Conservation (phyloP, 2,888 invertebrate genomes). For the Mimumesa dahlbomi region DNA sequence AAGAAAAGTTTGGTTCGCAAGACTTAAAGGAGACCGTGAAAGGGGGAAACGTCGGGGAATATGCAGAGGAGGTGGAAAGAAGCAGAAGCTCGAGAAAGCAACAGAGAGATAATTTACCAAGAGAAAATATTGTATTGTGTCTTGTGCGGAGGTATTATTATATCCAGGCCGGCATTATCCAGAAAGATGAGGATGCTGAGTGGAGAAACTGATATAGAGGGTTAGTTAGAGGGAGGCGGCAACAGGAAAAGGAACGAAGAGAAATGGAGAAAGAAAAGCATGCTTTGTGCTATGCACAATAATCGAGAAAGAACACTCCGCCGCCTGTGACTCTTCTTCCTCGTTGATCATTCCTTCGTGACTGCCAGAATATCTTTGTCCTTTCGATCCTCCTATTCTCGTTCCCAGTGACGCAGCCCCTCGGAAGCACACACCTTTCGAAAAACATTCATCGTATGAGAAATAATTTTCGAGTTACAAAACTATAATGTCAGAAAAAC, state of each 20-base stretch:
- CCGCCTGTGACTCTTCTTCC: conserved; percentile 62
- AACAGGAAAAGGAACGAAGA: conserved; percentile 28
- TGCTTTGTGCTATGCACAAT: conserved; percentile 69
- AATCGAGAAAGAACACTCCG: conserved; percentile 66
- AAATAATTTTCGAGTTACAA: conserved; percentile 38
- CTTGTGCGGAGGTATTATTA: conserved; percentile 64
- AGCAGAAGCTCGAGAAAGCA: conserved; percentile 49
- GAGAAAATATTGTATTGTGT: conserved; percentile 68
- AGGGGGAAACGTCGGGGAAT: conserved; percentile 9
- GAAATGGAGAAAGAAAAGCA: conserved; percentile 47
- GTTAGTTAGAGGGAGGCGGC: conserved; percentile 33
- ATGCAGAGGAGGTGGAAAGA: conserved; percentile 24
- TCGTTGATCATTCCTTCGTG: conserved; percentile 63
- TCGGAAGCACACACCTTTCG: conserved; percentile 19
- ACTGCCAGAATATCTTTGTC: conserved; percentile 46
- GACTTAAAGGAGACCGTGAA: conserved; percentile 18
- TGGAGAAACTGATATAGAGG: conserved; percentile 58
- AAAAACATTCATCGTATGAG: conserved; percentile 9
- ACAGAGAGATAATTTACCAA: conserved; percentile 65
- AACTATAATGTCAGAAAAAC: too few species aligned
- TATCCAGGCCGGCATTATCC: conserved; percentile 64
- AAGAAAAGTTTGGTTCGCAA: background rate
- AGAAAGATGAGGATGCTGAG: conserved; percentile 53
- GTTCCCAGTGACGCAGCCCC: conserved; percentile 9
- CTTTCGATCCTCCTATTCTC: conserved; percentile 36